phyloP scores from a whole-genome alignment of 2,113 vertebrate species.

The Petrocephalus microphthalmus region DNA sequence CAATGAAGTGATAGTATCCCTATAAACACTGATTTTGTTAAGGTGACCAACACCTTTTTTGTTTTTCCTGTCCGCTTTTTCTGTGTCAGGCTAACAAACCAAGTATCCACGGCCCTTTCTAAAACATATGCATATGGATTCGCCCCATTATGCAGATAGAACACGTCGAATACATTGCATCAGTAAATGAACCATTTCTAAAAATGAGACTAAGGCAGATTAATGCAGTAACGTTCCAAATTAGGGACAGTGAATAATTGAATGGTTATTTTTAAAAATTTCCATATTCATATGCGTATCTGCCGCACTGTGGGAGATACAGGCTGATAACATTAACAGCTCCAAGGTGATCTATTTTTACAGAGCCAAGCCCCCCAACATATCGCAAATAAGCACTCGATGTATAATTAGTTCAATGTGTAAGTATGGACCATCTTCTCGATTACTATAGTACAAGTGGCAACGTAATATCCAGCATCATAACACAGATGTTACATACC shows the following conservation, averaged over 20 bases:
- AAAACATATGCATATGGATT: not conserved
- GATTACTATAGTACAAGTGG: constrained; percentile 17
- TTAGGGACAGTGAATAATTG: constrained; percentile 10
- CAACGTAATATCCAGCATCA: constrained; percentile 8
- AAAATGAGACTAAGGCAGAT: constrained; percentile 10
- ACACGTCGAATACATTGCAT: not conserved
- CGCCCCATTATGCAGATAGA: not conserved
- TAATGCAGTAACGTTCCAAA: constrained; percentile 8
- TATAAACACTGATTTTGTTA: not conserved
- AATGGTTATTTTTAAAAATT: constrained; percentile 7
- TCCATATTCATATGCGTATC: constrained; percentile 8
- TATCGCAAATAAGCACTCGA: not conserved
- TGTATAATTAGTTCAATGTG: constrained; percentile 11
- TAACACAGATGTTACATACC: not conserved
- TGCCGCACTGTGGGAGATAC: not conserved
- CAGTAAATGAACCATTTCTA: constrained; percentile 8
- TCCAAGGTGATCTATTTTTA: not conserved
- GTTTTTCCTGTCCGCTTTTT: not conserved
- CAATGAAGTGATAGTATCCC: not conserved
- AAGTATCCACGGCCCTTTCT: not conserved
- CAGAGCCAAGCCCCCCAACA: not conserved
- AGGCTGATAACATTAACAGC: not conserved
- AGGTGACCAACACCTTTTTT: not conserved
- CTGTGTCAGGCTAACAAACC: not conserved
- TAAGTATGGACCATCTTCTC: not conserved